Evolutionary conservation across 2,888 invertebrate species (phyloP).

Genomic region (Drosophila subquinaria): DNA sequence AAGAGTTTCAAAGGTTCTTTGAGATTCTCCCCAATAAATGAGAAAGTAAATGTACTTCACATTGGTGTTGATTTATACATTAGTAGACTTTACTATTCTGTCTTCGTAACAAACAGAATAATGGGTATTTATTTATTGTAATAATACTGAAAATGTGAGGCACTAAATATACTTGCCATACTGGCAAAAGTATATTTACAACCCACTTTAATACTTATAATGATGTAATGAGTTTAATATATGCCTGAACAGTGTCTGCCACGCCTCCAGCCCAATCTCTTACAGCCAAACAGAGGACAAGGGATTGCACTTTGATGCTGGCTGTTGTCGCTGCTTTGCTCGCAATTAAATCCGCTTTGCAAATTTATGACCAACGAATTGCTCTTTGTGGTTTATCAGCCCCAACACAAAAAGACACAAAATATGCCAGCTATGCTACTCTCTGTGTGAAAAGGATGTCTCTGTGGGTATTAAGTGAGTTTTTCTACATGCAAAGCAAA

Average conservation of each 20-base stretch:
- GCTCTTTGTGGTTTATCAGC: constrained; percentile 62
- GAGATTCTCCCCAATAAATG: background rate
- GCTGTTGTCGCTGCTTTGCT: constrained; percentile 41
- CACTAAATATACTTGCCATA: background rate
- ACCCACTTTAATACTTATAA: constrained; percentile 38
- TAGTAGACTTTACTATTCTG: no score
- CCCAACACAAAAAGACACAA: constrained; percentile 49
- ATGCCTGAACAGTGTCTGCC: constrained; percentile 23
- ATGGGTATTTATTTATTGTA: no score
- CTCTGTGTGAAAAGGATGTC: constrained; percentile 10
- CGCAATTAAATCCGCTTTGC: constrained; percentile 82
- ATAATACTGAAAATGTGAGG: background rate
- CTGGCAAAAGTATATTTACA: constrained; percentile 29
- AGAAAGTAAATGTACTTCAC: background rate
- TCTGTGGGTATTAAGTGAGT: constrained; percentile 30
- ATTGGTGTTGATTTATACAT: background rate
- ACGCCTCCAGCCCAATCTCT: background rate
- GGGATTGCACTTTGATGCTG: constrained; percentile 54
- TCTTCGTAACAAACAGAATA: no score
- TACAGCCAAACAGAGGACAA: constrained; percentile 36
- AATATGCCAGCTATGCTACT: constrained; percentile 42
- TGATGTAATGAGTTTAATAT: constrained; percentile 56
- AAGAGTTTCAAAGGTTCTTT: background rate
- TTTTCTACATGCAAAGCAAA: constrained; percentile 41
- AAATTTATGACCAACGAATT: constrained; percentile 82